phyloP scores from a whole-genome alignment of 1,140 invertebrate species.

The Drosophila lowei region DNA sequence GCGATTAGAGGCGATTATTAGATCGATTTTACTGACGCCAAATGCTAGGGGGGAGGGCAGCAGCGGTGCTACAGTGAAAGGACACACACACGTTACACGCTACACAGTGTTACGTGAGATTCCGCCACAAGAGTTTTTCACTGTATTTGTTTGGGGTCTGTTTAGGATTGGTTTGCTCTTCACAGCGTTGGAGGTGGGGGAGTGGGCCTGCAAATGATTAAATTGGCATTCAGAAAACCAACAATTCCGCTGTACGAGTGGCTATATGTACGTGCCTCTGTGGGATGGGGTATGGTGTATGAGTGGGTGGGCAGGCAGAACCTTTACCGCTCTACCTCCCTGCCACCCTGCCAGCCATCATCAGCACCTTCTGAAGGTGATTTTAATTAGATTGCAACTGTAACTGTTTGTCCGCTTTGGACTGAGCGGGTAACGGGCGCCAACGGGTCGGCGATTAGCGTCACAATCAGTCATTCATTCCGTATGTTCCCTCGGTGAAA shows the following conservation, averaged over 20 bases:
- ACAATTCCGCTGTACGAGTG: slow-evolving; percentile 8
- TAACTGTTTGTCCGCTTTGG: slow-evolving; percentile 22
- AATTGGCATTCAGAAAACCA: slow-evolving; percentile 41
- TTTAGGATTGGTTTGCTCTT: slow-evolving; percentile 24
- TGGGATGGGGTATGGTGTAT: neutral
- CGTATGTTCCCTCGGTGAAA: neutral
- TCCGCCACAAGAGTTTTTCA: slow-evolving; percentile 7
- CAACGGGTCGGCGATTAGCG: slow-evolving; percentile 52
- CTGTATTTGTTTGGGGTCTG: slow-evolving; percentile 18
- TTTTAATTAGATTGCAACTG: slow-evolving; percentile 72
- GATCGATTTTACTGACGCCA: slow-evolving; percentile 15
- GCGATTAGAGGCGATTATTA: slow-evolving; percentile 20
- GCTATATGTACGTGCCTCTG: too few species aligned
- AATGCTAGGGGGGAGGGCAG: neutral
- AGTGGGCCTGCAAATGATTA: slow-evolving; percentile 22
- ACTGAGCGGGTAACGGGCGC: slow-evolving; percentile 6
- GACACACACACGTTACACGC: too few species aligned
- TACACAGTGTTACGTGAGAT: too few species aligned
- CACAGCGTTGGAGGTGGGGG: neutral
- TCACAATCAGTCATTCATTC: slow-evolving; percentile 14
- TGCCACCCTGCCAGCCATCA: slow-evolving; percentile 1
- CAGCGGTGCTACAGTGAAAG: too few species aligned
- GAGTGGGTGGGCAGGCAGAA: neutral
- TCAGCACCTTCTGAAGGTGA: slow-evolving; percentile 66
- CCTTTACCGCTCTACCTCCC: neutral